These are phyloP conservation scores for Dreissena rostriformis DNA, from an alignment of 1,140 invertebrate species.

Conservation along the genomic window DNA sequence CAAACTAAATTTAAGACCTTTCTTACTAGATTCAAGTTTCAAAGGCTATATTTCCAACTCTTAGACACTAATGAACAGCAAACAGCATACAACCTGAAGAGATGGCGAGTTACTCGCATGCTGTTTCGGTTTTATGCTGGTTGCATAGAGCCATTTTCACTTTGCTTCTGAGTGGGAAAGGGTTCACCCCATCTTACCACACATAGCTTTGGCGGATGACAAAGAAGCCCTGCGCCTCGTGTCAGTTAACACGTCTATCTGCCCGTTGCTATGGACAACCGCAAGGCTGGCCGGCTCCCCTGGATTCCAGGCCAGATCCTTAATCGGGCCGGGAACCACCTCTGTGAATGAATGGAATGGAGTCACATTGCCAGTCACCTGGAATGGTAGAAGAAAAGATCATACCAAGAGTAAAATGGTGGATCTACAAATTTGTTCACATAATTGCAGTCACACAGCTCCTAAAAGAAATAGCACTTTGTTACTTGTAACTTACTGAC, in stretches of 20 bases:
- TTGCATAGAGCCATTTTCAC: no score
- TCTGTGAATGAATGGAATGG: conserved; percentile 75
- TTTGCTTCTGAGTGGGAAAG: no score
- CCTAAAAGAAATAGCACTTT: no score
- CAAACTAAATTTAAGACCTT: no score
- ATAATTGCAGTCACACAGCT: neutral
- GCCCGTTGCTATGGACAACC: conserved; percentile 78
- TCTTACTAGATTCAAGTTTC: no score
- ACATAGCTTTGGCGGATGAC: conserved; percentile 78
- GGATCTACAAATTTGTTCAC: no score
- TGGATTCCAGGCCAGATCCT: conserved; percentile 83
- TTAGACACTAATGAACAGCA: no score
- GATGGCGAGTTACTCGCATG: no score
- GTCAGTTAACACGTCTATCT: conserved; percentile 70
- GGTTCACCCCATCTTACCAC: conserved; percentile 64
- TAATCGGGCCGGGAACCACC: conserved; percentile 54
- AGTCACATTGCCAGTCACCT: conserved; percentile 35
- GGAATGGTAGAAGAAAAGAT: conserved; percentile 1
- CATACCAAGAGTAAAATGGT: neutral
- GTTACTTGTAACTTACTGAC: no score
- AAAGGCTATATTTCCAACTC: no score
- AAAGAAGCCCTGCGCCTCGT: conserved; percentile 66
- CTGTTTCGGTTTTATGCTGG: no score
- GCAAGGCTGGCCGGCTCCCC: conserved; percentile 77
- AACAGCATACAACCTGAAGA: no score